Evolutionary conservation across 2,888 invertebrate genomes (phyloP), one percentile per base, ranked within the genome.

Genomic region (Campoletis raptor): DNA sequence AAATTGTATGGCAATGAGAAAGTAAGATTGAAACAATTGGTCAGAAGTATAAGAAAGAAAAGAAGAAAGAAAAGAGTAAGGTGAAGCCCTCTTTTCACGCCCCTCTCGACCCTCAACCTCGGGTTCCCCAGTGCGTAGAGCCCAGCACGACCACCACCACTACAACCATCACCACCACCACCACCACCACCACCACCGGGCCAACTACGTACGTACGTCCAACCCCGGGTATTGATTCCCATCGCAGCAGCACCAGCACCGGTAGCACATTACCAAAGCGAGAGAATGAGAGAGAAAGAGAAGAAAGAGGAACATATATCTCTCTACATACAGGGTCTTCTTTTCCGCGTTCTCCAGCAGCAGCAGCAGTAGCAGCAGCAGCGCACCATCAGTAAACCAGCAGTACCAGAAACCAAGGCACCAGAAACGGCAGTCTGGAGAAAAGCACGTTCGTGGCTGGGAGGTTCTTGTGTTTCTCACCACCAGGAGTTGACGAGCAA

Each of bases 111-210:
- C 94, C 93, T 88, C 95, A 94, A 83, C 77, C 78, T 86, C 87
- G 67, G 64, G 82, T 54, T 66, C 87, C 73, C 86, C 85, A 85
- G 86, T 78, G 78, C 78, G 78, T 78, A 67, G 15, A 88, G 88
- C 95, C 87, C 95, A 95, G 88, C 95, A 95, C 84, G 93, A 93
- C 88, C 93, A 93, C 88, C 95, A 95, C 91, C 95, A 94, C 86
- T 95, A 87, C 88, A 95, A 95, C 87, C 95, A 95, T 88, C 95
- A 95, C 83, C 94, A 93, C 88, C 93, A 93, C 88, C 95, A 95
- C 91, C 95, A 94, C 85, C 95, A 95, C 89, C 95, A 95, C 93
- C 88, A 94, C 84, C 95, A 95, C 90, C 94, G 89, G 81, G 95
- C 90, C 95, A 95, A 73, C 94, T 70, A 73, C 52, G 70, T 79